Base-by-base conservation (phyloP, 2,888 invertebrate genomes). In the Hermodice carunculata region DNA sequence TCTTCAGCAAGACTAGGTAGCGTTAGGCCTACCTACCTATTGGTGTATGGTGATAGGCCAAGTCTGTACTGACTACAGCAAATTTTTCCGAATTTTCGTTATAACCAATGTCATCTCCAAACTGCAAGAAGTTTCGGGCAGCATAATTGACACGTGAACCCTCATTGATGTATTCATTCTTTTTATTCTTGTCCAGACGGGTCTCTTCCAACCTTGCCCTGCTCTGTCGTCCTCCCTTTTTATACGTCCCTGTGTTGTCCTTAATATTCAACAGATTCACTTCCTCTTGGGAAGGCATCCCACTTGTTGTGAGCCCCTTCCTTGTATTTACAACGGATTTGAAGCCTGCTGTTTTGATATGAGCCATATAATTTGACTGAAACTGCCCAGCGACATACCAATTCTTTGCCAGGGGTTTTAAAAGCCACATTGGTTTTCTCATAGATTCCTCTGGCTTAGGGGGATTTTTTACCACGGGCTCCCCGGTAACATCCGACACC, bases 61-160 rank as follows among this genome's bases (percentile, higher is more conserved):
- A 17, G 37, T 19, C 40, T 4, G 28, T 5, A 2, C 42, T 19
- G 19, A 1, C 3, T 17, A 49, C n/a, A 5, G 42, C 52, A 17
- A 24, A 8, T 52, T 67, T 69, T 58, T 81, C 80, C 14, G 71
- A 26, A 11, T 69, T 60, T 61, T 77, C 79, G 66, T 80, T 81
- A 56, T 76, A 80, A 5, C 81, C 81, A 51, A 80, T 72, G 28
- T 74, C 74, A 73, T 81, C 81, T 5, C 81, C 81, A 72, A 80
- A 81, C 64, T 81, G 80, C 17, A 66, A 70, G 5, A 44, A 51
- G 64, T 81, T 81, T 14, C 61, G 67, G 3, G 48, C 54, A 60
- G 79, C 80, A 69, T 72, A 81, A 60, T 81, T 81, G 17, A 71
- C 61, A 2, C 32, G 29, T 1, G 78, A 75, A 19, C 69, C 65